phyloP scores from a whole-genome alignment of 1,140 invertebrate species.

The Probaryconus sp. region DNA sequence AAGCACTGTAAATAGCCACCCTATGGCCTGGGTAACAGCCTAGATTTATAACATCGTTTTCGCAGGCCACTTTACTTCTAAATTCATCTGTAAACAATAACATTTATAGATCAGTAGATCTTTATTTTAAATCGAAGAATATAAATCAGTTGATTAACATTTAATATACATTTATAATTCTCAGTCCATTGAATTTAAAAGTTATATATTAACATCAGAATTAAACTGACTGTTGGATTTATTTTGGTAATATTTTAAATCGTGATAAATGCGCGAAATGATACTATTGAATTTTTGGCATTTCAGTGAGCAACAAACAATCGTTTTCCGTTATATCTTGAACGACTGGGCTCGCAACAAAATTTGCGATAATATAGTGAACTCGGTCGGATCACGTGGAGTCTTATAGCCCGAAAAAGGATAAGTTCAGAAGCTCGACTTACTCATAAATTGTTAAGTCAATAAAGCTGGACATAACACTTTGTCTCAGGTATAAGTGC shows the following conservation, averaged over 20 bases:
- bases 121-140: conserved; percentile 34
- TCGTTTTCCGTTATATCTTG: conserved; percentile 25
- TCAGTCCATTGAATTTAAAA: no score
- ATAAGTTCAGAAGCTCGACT: not conserved
- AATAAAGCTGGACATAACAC: conserved; percentile 50
- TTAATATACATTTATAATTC: no score
- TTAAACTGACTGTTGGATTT: no score
- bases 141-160: no score
- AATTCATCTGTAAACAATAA: conserved; percentile 87
- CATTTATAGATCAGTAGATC: conserved; percentile 44
- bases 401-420: conserved; percentile 12
- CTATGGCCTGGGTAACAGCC: conserved; percentile 89
- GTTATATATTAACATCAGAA: no score
- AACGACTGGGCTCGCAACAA: conserved; percentile 8
- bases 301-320: conserved; percentile 37
- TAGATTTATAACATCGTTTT: conserved; percentile 90
- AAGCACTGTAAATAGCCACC: conserved; percentile 93
- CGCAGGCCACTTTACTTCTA: conserved; percentile 92
- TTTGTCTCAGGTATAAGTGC: conserved; percentile 51
- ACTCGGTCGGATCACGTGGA: not conserved
- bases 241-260: conserved; percentile 3
- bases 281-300: conserved; percentile 27
- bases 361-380: conserved; percentile 30
- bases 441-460: conserved; percentile 41
- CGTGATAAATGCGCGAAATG: not conserved